These are phyloP conservation scores for Tribolium castaneum DNA, from an alignment of 1,140 invertebrate genomes.

Conservation along the genomic window DNA sequence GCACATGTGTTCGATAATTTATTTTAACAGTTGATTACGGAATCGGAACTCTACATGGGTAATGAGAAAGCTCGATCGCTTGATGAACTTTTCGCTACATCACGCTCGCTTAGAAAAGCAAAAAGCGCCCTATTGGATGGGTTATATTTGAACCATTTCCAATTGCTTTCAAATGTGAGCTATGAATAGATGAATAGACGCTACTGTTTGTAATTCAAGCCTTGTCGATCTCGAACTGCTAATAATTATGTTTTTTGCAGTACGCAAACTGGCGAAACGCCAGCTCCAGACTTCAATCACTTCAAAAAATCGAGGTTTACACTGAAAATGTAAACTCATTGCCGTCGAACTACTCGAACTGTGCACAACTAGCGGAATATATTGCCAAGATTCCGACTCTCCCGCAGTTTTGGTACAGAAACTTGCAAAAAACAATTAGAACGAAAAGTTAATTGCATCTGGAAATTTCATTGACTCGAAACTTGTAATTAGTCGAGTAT, in stretches of 20 bases:
- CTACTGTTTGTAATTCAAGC: background rate
- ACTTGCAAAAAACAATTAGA: background rate
- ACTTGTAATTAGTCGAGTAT: background rate
- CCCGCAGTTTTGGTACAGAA: background rate
- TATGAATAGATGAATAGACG: background rate
- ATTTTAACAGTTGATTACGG: constrained; percentile 5
- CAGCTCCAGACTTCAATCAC: background rate
- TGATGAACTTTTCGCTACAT: constrained; percentile 5
- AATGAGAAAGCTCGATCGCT: constrained; percentile 2
- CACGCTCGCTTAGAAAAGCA: background rate
- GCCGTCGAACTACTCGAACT: background rate
- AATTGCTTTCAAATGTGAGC: background rate
- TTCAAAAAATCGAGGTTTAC: background rate
- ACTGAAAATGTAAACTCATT: background rate
- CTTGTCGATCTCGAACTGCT: background rate
- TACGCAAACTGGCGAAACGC: background rate
- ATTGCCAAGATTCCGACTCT: background rate
- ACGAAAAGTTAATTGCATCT: background rate
- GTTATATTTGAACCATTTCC: background rate
- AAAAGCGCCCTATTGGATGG: background rate
- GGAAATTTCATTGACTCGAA: background rate
- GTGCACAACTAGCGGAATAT: background rate
- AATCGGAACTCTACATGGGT: background rate
- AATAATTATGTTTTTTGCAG: background rate
- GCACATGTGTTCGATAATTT: background rate